Percentiles rank a stretch among this genome's conserved stretches.
phyloP scores from a whole-genome alignment of 2,888 invertebrate genomes.

The Netelia fuscicornis region DNA sequence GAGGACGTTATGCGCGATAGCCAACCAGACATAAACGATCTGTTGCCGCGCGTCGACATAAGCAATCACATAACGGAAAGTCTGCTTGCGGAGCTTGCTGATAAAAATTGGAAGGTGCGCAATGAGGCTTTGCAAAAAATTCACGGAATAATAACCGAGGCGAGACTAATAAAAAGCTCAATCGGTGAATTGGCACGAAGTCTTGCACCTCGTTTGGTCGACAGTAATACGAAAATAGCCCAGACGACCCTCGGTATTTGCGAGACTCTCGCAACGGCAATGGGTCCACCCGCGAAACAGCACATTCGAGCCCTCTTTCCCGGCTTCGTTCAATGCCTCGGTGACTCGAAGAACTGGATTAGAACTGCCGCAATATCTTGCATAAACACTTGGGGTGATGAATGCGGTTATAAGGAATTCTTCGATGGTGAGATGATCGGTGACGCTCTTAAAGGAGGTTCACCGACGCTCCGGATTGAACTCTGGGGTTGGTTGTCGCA shows the following conservation, averaged over 20 bases:
- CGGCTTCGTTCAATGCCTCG: slow-evolving; percentile 89
- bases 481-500: slow-evolving; percentile 95
- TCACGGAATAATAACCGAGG: slow-evolving; percentile 89
- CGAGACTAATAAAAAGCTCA: slow-evolving; percentile 92
- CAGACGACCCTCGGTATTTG: slow-evolving; percentile 94
- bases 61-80: slow-evolving; percentile 93
- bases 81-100: slow-evolving; percentile 92
- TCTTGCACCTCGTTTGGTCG: slow-evolving; percentile 91
- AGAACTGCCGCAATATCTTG: slow-evolving; percentile 93
- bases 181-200: slow-evolving; percentile 94
- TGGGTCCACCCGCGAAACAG: slow-evolving; percentile 93
- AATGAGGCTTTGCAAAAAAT: slow-evolving; percentile 87
- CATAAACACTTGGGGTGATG: slow-evolving; percentile 94
- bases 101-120: slow-evolving; percentile 96
- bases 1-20: slow-evolving; percentile 86
- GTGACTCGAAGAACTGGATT: slow-evolving; percentile 92
- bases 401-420: slow-evolving; percentile 92
- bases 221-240: slow-evolving; percentile 97
- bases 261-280: slow-evolving; percentile 91
- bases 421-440: slow-evolving; percentile 96
- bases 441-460: slow-evolving; percentile 94
- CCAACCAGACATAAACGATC: slow-evolving; percentile 87
- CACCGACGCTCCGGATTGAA: slow-evolving; percentile 92
- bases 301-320: slow-evolving; percentile 94
- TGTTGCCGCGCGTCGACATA: slow-evolving; percentile 92